Evolutionary conservation across 2,113 vertebrate species (phyloP).

Genomic region (Pachycephala philippinensis): DNA sequence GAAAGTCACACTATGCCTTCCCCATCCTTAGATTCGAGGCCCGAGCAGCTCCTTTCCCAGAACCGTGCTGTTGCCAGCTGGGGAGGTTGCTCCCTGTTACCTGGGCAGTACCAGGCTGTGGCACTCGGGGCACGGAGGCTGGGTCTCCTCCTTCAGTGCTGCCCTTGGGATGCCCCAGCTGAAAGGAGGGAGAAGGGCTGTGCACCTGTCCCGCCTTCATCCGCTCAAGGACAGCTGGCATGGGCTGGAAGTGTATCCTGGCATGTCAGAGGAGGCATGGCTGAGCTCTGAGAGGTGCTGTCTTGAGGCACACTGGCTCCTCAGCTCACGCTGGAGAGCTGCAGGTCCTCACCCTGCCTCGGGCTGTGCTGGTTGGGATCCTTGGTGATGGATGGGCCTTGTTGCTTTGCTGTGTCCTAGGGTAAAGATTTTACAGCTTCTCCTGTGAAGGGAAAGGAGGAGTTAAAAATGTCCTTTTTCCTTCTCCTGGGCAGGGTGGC

Average conservation of each 20-base stretch:
- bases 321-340: neutral
- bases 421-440: neutral
- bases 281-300: neutral
- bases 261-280: neutral
- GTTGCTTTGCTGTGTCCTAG: neutral
- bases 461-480: neutral
- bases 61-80: neutral
- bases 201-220: neutral
- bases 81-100: neutral
- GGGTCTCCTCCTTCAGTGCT: neutral
- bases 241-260: neutral
- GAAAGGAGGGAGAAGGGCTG: neutral
- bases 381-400: neutral
- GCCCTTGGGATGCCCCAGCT: neutral
- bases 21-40: neutral
- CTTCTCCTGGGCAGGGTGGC: neutral
- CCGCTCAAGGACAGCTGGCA: neutral
- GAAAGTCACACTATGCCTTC: neutral
- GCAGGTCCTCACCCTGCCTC: neutral
- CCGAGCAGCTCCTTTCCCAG: neutral
- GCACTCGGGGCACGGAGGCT: rapidly evolving
- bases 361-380: neutral
- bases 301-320: neutral
- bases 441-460: neutral
- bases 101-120: neutral